These are phyloP conservation scores for Zaprionus africanus DNA, from an alignment of 1,140 invertebrate genomes.

Conservation along the genomic window DNA sequence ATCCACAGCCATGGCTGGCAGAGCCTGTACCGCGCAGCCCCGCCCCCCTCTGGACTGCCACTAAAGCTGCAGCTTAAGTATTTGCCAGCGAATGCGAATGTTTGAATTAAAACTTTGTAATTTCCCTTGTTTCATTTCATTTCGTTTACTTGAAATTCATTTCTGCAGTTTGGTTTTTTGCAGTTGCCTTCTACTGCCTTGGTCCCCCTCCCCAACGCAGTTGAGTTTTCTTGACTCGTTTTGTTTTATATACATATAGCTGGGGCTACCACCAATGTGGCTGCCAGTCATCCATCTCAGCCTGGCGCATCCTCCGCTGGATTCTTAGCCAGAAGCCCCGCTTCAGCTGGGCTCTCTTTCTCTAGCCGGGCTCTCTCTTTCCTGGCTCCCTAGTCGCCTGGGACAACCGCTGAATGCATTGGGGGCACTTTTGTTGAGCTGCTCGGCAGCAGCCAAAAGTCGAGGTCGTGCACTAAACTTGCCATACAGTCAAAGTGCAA, in stretches of 20 bases:
- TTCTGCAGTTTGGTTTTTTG: conserved; percentile 62
- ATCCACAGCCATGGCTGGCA: background rate
- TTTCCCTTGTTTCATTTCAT: conserved; percentile 83
- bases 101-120: conserved; percentile 83
- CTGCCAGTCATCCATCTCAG: conserved; percentile 54
- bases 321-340: conserved; percentile 17
- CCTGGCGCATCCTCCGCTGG: conserved; percentile 27
- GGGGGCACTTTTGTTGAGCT: conserved; percentile 50
- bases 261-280: conserved; percentile 33
- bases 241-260: conserved; percentile 23
- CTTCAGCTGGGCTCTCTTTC: conserved; percentile 4
- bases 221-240: conserved; percentile 60
- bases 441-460: conserved; percentile 38
- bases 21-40: background rate
- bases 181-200: conserved; percentile 17
- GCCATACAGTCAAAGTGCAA: conserved; percentile 78
- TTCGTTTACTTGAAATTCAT: conserved; percentile 80
- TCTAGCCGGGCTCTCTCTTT: conserved; percentile 11
- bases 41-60: conserved; percentile 6
- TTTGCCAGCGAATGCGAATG: conserved; percentile 79
- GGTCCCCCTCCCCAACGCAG: background rate
- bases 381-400: conserved; percentile 59
- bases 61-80: conserved; percentile 75
- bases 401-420: conserved; percentile 75
- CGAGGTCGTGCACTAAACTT: conserved; percentile 66